Evolutionary conservation across 2,888 invertebrate species (phyloP).

Genomic region (Luffia ferchaultella): DNA sequence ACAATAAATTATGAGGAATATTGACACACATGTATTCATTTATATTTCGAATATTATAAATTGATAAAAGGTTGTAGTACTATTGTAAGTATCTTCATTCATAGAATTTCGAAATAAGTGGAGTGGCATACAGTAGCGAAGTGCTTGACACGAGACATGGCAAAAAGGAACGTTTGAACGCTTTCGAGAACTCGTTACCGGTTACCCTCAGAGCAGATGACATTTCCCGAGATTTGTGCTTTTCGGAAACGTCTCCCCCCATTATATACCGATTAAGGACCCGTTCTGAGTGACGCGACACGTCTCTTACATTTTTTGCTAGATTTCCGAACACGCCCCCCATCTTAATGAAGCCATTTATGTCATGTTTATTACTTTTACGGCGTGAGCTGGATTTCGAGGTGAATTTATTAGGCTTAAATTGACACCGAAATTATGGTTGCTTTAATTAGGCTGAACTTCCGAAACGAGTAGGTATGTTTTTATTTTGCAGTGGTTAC

Average conservation of each 20-base stretch:
- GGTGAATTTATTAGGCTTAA: conserved; percentile 56
- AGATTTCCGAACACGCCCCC: conserved; percentile 42
- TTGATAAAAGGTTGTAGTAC: no score
- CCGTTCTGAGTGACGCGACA: conserved; percentile 32
- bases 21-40: no score
- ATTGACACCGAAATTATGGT: conserved; percentile 50
- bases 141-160: background rate
- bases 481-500: conserved; percentile 7
- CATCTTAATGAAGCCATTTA: conserved; percentile 59
- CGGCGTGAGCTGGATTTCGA: conserved; percentile 53
- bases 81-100: no score
- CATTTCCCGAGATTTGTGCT: conserved; percentile 39
- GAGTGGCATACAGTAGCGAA: background rate
- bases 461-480: background rate
- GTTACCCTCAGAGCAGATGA: conserved; percentile 34
- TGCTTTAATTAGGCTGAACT: conserved; percentile 35
- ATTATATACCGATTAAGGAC: conserved; percentile 58
- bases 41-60: no score
- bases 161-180: conserved; percentile 1
- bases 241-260: conserved; percentile 48
- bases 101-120: background rate
- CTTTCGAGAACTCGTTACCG: conserved; percentile 35
- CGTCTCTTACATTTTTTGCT: conserved; percentile 41
- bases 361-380: conserved; percentile 63
- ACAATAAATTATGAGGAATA: no score